Evolutionary conservation across 2,888 invertebrate species (phyloP).

Genomic region (Xiphydria camelus): DNA sequence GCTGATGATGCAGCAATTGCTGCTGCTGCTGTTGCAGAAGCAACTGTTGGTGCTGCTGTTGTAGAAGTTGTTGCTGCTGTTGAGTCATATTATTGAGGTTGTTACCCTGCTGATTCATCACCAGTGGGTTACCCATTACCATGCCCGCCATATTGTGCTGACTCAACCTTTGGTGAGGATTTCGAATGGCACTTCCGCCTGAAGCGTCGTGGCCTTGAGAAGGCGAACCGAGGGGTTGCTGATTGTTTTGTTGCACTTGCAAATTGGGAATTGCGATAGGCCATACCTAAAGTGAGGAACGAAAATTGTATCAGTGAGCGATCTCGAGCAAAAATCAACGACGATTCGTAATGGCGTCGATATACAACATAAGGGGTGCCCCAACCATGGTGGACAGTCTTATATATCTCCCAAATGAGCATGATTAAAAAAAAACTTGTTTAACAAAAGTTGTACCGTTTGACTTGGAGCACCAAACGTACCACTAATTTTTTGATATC

Average conservation of each 20-base stretch:
- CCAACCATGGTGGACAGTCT: too few species aligned
- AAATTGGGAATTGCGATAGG: constrained; percentile 47
- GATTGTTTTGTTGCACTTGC: constrained; percentile 47
- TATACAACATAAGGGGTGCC: too few species aligned
- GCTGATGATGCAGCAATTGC: constrained; percentile 37
- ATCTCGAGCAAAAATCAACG: neutral
- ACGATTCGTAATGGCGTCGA: too few species aligned
- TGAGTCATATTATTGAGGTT: constrained; percentile 40
- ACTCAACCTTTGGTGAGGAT: constrained; percentile 46
- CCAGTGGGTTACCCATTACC: constrained; percentile 50
- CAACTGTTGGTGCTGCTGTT: constrained; percentile 41
- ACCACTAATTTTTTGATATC: too few species aligned
- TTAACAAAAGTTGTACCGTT: too few species aligned
- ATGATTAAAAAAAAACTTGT: too few species aligned
- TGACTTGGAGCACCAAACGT: too few species aligned
- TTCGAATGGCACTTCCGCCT: constrained; percentile 35
- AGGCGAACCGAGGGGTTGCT: constrained; percentile 45
- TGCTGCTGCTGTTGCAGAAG: constrained; percentile 40
- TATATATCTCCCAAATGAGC: too few species aligned
- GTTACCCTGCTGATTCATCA: constrained; percentile 48
- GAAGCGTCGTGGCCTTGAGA: constrained; percentile 39
- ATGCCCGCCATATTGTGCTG: constrained; percentile 48
- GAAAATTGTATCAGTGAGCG: neutral
- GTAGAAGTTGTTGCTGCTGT: constrained; percentile 43
- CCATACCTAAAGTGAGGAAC: constrained; percentile 43